Base-by-base conservation (phyloP, 2,888 invertebrate genomes). In the Eristalis intricaria region DNA sequence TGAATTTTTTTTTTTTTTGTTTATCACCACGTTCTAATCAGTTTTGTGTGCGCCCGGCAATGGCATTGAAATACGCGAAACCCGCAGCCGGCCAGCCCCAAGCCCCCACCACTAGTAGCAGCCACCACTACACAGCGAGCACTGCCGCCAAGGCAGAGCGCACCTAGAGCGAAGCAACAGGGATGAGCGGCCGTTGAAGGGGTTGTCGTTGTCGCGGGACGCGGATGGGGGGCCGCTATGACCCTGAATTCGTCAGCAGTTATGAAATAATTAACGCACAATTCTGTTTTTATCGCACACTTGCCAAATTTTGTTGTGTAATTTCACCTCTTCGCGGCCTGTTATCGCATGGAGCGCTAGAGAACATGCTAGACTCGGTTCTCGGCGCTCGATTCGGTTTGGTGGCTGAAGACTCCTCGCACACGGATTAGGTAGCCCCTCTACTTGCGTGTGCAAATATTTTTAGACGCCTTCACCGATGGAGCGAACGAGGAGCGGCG, bases 11-110 rank as follows among this genome's bases (percentile, higher is more conserved):
- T 50, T 19, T 50, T 74, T 58, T 83, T 83, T 70, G 75, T 87
- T 83, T 84, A 84, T 87, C 84, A 84, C 50, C 58, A 66, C 73
- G 79, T 87, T 87, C 87, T 87, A 87, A 87, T 87, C 87, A 84
- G 79, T 71, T n/a, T 87, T 79, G 70, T 84, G 70, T 56, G 76
- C 68, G 82, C 85, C 65, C 75, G 76, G 83, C 83, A 87, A 79
- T 87, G 87, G 79, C 84, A 83, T 87, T 87, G 87, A 79, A 87
- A 79, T 75, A 77, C 73, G 69, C 63, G 75, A 77, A 75, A 8
- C 50, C 50, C 38, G 38, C 38, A 13, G 38, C 38, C 38, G 13
- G 38, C 13, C 38, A 13, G 38, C 38, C 38, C 38, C 35, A 35
- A 35, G 35, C 4, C 35, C 4, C 50, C 4, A 50, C 50, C 50